Evolutionary conservation across 2,797 vertebrate genomes (phyloP), one percentile per base, ranked within the genome.

Genomic region (Oceanodroma leucorhoa): DNA sequence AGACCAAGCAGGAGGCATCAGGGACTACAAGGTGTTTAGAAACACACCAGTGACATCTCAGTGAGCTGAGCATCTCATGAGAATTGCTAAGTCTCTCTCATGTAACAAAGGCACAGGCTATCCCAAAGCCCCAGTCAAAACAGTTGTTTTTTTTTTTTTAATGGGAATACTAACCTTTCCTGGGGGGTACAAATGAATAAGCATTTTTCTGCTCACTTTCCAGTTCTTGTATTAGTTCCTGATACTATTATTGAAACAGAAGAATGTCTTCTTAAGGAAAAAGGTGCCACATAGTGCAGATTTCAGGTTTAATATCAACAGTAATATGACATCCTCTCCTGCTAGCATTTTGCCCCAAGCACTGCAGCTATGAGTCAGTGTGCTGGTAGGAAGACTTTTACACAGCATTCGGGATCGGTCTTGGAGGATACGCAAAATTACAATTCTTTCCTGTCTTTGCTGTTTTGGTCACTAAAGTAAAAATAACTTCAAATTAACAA

Each of bases 401-500:
- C 30, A 75, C 26, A 72, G 87, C 65, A 26, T 62, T 90, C 2
- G 10, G 54, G 36, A 54, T 73, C 51, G 38, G 73, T 71, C 70
- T 82, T 72, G 50, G 76, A 81, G 45, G 67, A 88, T 57, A 93
- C 2, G 17, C 1, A 41, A 84, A 96, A 96, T 89, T 78, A 50
- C 51, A 81, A 5, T 88, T 89, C 62, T 96, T 96, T 94, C 83
- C 76, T 83, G 90, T 81, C 82, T 45, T 70, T 40, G 30, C 45
- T 53, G 32, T 86, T 70, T 94, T 87, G 75, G 51, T 80, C 88
- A 61, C 38, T 65, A 45, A 77, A 85, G 38, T 80, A 91, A 92
- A 96, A 96, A 94, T 86, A 87, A 69, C 61, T 87, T 91, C 17
- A 75, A 89, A 83, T 90, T 81, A 92, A 88, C 82, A 71, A 73